Evolutionary conservation across 2,888 invertebrate species (phyloP).

Genomic region (Monopis laevigella): DNA sequence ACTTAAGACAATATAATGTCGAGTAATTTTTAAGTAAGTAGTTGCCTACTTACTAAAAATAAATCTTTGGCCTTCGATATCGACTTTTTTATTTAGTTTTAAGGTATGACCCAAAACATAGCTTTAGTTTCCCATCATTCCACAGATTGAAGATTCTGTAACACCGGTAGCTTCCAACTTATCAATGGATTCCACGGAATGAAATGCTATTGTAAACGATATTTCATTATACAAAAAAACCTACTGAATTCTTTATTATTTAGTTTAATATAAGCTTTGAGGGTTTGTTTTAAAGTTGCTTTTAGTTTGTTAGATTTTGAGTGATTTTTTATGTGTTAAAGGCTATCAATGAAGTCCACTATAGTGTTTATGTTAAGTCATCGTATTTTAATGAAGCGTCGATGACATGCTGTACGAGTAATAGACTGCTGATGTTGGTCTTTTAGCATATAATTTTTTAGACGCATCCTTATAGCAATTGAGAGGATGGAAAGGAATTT

Average conservation of each 20-base stretch:
- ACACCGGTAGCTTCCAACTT: constrained; percentile 63
- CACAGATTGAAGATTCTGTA: constrained; percentile 43
- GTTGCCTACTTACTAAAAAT: no score
- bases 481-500: constrained; percentile 38
- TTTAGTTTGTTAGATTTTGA: constrained; percentile 25
- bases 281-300: constrained; percentile 26
- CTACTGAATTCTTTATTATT: constrained; percentile 29
- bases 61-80: no score
- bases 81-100: no score
- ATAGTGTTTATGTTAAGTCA: constrained; percentile 63
- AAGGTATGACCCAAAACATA: no score
- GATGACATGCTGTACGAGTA: constrained; percentile 65
- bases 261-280: constrained; percentile 26
- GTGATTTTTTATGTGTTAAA: constrained; percentile 54
- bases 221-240: constrained; percentile 49
- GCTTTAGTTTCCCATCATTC: no score
- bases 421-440: constrained; percentile 62
- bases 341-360: constrained; percentile 67
- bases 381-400: constrained; percentile 66
- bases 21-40: no score
- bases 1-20: no score
- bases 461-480: constrained; percentile 30
- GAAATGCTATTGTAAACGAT: constrained; percentile 59
- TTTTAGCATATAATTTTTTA: constrained; percentile 61
- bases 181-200: constrained; percentile 66